Percentiles rank a stretch among this genome's conserved stretches.
Evolutionary conservation across 2,888 invertebrate genomes (phyloP).

Genomic region (Diarsia dahlii): DNA sequence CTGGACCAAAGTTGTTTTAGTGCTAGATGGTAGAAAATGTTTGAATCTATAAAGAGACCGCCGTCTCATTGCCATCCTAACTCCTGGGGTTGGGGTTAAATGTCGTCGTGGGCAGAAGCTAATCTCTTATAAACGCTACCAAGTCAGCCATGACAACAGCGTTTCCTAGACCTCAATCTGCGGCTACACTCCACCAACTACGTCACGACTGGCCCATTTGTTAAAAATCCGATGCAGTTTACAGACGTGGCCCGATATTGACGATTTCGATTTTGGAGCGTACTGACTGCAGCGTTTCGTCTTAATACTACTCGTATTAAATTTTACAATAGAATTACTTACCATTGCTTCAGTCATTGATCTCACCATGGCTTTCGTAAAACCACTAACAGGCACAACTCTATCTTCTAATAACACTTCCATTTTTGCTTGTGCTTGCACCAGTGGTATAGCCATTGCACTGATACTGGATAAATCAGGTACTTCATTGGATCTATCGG

Average conservation of each 20-base stretch:
- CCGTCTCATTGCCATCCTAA: too few species aligned
- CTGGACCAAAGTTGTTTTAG: too few species aligned
- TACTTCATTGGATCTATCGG: conserved; percentile 88
- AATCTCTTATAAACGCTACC: background rate
- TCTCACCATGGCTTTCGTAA: conserved; percentile 98
- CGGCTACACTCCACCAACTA: background rate
- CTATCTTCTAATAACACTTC: conserved; percentile 84
- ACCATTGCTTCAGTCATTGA: conserved; percentile 94
- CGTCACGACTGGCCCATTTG: background rate
- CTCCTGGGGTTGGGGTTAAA: too few species aligned
- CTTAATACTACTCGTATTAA: background rate
- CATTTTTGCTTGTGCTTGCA: conserved; percentile 72
- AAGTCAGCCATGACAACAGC: background rate
- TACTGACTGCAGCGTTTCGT: background rate
- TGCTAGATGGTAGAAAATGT: too few species aligned
- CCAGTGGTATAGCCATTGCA: conserved; percentile 72
- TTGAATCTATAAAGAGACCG: too few species aligned
- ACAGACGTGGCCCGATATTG: too few species aligned
- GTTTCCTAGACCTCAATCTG: background rate
- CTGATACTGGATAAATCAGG: conserved; percentile 69
- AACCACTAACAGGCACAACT: conserved; percentile 94
- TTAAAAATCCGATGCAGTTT: background rate
- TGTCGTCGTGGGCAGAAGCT: too few species aligned
- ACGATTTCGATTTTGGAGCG: too few species aligned
- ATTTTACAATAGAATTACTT: conserved; percentile 14